Evolutionary conservation across 2,113 vertebrate species (phyloP).

Genomic region (Apodemus speciosus): DNA sequence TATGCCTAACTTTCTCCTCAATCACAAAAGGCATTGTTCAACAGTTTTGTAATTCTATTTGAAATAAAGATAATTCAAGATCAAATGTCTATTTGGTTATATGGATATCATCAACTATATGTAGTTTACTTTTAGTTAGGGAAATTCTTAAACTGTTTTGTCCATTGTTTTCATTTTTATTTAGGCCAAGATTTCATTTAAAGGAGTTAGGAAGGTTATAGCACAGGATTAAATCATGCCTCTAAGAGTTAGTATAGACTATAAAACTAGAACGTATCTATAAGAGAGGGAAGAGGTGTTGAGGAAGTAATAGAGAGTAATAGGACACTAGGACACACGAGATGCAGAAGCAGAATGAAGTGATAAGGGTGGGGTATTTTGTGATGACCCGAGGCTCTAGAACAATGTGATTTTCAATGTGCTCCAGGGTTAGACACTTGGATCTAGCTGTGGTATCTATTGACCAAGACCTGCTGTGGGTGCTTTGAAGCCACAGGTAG

Average conservation of each 20-base stretch:
- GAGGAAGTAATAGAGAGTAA: not conserved
- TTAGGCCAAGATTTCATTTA: conserved; percentile 20
- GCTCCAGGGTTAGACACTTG: not conserved
- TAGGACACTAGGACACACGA: not conserved
- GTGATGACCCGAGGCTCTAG: not conserved
- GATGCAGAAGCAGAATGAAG: not conserved
- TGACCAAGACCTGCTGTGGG: not conserved
- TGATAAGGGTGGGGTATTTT: not conserved
- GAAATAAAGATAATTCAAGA: conserved; percentile 61
- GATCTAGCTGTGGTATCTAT: not conserved
- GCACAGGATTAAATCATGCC: not conserved
- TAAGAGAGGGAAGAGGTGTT: not conserved
- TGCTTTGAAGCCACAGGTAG: not conserved
- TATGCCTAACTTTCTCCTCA: conserved; percentile 32
- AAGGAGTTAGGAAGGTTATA: not conserved
- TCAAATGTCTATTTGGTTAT: conserved; percentile 20
- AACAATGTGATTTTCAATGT: not conserved
- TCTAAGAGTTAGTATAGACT: not conserved
- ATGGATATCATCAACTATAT: conserved; percentile 4
- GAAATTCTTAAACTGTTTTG: not conserved
- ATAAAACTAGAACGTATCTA: not conserved
- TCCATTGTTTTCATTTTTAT: conserved; percentile 15
- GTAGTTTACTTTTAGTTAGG: conserved; percentile 13
- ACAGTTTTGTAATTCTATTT: conserved; percentile 17
- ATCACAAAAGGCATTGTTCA: conserved; percentile 21